Evolutionary conservation across 2,888 invertebrate species (phyloP).

Genomic region (Taphrorychus bicolor): DNA sequence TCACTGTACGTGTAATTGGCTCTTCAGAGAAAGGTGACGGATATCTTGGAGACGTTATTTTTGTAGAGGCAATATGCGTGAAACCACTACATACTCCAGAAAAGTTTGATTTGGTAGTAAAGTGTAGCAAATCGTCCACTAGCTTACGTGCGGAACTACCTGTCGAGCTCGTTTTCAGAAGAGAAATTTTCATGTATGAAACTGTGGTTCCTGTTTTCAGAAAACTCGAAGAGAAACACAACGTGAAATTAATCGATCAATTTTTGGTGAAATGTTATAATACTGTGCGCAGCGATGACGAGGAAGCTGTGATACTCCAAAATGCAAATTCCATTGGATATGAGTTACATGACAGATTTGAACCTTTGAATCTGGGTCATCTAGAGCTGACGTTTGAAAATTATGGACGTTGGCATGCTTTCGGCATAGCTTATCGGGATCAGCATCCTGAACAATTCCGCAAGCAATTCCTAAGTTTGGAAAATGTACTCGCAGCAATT

Average conservation of each 20-base stretch:
- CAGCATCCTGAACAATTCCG: conserved; percentile 10
- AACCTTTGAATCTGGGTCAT: conserved; percentile 10
- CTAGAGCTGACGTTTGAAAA: conserved; percentile 11
- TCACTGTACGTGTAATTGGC: conserved; percentile 39
- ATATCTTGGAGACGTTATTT: conserved; percentile 47
- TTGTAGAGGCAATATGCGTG: conserved; percentile 42
- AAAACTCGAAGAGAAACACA: conserved; percentile 34
- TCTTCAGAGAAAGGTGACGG: conserved; percentile 47
- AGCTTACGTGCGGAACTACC: conserved; percentile 44
- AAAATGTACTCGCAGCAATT: not conserved
- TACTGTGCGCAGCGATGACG: not conserved
- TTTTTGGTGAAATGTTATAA: conserved; percentile 40
- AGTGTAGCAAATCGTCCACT: conserved; percentile 46
- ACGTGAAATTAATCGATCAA: conserved; percentile 25
- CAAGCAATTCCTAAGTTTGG: not conserved
- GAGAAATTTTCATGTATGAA: conserved; percentile 44
- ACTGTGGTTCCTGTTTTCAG: conserved; percentile 40
- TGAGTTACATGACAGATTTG: conserved; percentile 7
- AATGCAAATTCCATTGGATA: conserved; percentile 11
- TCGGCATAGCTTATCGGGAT: conserved; percentile 11
- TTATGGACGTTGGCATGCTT: conserved; percentile 14
- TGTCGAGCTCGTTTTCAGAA: conserved; percentile 40
- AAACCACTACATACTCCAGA: conserved; percentile 12
- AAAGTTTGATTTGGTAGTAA: conserved; percentile 45
- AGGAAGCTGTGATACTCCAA: conserved; percentile 8